A percentile compares a stretch with the other conserved stretches of the same genome.
Evolutionary conservation across 2,888 invertebrate genomes (phyloP).

Genomic region (Agelastica alni): DNA sequence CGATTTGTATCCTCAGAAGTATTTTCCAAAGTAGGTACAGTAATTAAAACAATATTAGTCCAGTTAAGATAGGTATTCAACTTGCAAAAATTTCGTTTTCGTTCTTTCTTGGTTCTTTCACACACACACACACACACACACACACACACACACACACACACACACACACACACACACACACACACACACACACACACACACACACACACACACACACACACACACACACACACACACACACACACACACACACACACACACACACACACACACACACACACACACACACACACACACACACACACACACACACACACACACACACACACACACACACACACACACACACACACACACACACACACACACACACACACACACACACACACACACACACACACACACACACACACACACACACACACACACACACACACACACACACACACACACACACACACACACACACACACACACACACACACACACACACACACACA

Average conservation of each 20-base stretch:
- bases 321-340: slow-evolving; percentile 8
- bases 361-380: slow-evolving; percentile 8
- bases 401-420: slow-evolving; percentile 8
- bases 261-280: slow-evolving; percentile 8
- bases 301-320: slow-evolving; percentile 8
- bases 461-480: slow-evolving; percentile 8
- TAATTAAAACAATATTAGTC: no score
- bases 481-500: slow-evolving; percentile 8
- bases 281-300: slow-evolving; percentile 8
- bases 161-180: slow-evolving; percentile 5
- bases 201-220: slow-evolving; percentile 5
- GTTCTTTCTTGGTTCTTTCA: no score
- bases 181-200: slow-evolving; percentile 5
- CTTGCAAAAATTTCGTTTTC: no score
- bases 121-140: not conserved
- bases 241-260: slow-evolving; percentile 8
- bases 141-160: not conserved
- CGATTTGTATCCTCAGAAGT: no score
- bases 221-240: slow-evolving; percentile 8
- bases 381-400: slow-evolving; percentile 8
- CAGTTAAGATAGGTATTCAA: no score
- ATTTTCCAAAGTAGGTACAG: no score
- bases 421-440: slow-evolving; percentile 8
- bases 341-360: slow-evolving; percentile 8
- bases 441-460: slow-evolving; percentile 8